Conservation (phyloP, 2,797 vertebrate genomes). For the Urosaurus nigricauda region DNA sequence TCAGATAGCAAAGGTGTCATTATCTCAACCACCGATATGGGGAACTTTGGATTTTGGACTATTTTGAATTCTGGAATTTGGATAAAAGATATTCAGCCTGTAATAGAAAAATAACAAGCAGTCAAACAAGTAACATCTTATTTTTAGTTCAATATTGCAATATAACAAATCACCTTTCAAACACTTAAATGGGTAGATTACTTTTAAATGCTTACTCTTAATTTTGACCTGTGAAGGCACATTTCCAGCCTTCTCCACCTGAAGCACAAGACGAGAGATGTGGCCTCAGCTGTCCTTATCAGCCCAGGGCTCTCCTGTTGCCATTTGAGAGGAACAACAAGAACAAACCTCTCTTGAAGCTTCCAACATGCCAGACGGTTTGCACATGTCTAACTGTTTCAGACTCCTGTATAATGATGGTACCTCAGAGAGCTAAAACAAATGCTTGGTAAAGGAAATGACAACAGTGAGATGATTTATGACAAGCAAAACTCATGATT, state of each 20-base stretch:
- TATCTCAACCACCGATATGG: too few relatives aligned
- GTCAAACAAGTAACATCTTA: too few relatives aligned
- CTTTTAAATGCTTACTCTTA: not conserved
- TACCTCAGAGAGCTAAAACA: not conserved
- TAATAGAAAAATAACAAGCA: too few relatives aligned
- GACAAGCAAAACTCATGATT: slow-evolving; percentile 15
- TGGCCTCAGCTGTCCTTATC: slow-evolving; percentile 1
- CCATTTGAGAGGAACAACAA: not conserved
- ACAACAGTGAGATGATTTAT: not conserved
- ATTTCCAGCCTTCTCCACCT: not conserved
- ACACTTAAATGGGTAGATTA: too few relatives aligned
- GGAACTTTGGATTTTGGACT: too few relatives aligned
- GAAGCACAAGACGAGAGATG: not conserved
- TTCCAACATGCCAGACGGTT: not conserved
- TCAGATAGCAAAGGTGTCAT: too few relatives aligned
- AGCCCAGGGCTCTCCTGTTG: not conserved
- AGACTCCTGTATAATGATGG: not conserved
- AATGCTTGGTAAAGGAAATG: not conserved
- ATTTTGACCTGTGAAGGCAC: not conserved
- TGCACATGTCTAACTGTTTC: not conserved
- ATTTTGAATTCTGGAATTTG: too few relatives aligned
- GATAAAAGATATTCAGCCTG: too few relatives aligned
- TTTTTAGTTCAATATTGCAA: too few relatives aligned
- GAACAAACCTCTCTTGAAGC: not conserved
- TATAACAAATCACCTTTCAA: too few relatives aligned